These are phyloP conservation scores for Tupaia tana DNA, from an alignment of 2,113 vertebrate genomes.

Conservation along the genomic window DNA sequence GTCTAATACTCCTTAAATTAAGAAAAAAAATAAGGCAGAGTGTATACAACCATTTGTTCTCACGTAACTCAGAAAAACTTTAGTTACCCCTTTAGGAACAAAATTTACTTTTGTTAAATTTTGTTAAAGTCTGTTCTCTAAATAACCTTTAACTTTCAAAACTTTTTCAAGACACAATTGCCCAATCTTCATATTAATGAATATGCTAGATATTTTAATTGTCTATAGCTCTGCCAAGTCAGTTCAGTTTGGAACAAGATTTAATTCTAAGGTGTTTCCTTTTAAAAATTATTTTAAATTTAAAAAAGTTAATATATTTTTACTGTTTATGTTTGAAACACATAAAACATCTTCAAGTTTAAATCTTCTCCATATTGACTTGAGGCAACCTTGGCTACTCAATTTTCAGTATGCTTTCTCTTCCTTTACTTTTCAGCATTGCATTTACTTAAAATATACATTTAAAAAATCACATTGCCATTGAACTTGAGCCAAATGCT, in stretches of 20 bases:
- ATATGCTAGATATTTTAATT: conserved; percentile 48
- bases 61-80: background rate
- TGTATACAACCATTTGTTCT: conserved; percentile 26
- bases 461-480: conserved; percentile 9
- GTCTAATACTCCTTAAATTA: conserved; percentile 44
- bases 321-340: conserved; percentile 44
- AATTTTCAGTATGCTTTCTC: background rate
- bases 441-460: conserved; percentile 1
- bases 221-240: background rate
- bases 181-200: conserved; percentile 22
- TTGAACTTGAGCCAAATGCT: conserved; percentile 49
- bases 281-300: background rate
- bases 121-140: conserved; percentile 35
- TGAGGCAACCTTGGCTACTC: background rate
- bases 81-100: conserved; percentile 17
- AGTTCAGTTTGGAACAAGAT: conserved; percentile 22
- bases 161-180: conserved; percentile 48
- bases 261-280: conserved; percentile 43
- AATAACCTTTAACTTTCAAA: conserved; percentile 62
- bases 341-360: background rate
- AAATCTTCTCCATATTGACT: background rate
- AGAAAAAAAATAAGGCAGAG: conserved; percentile 35
- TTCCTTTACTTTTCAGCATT: background rate
- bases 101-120: conserved; percentile 29
- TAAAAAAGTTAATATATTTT: background rate